phyloP scores from a whole-genome alignment of 2,888 invertebrate genomes.

The Polietes domitor region DNA sequence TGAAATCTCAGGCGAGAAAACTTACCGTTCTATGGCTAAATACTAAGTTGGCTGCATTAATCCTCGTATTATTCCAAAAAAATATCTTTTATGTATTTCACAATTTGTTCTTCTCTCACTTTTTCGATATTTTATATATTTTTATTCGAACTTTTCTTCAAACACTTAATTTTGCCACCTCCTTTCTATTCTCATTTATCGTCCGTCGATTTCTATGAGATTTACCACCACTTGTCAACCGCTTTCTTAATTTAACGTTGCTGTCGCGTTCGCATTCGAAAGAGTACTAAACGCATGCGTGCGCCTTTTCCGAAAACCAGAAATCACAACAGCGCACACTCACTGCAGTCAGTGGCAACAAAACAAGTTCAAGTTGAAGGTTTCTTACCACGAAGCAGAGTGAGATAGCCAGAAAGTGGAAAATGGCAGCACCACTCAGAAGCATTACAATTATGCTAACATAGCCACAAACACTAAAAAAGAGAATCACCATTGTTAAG shows the following conservation, averaged over 20 bases:
- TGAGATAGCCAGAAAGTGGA: background rate
- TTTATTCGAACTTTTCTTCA: background rate
- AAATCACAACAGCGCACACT: conserved; percentile 44
- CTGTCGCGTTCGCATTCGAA: conserved; percentile 58
- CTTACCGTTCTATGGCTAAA: background rate
- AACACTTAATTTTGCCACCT: background rate
- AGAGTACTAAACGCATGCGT: conserved; percentile 66
- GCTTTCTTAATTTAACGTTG: conserved; percentile 51
- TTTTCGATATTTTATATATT: background rate
- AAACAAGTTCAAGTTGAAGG: conserved; percentile 68
- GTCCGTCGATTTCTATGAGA: conserved; percentile 21
- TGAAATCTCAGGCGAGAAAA: background rate
- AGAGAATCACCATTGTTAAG: background rate
- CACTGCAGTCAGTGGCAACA: conserved; percentile 1
- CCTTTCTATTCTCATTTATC: conserved; percentile 16
- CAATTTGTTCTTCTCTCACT: background rate
- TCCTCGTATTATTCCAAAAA: background rate
- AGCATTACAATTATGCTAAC: background rate
- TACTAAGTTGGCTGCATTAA: background rate
- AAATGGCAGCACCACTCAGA: background rate
- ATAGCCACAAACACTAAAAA: background rate
- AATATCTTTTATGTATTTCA: background rate
- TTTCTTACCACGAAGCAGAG: conserved; percentile 41
- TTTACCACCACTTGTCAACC: conserved; percentile 22
- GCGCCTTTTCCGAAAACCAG: conserved; percentile 53